Evolutionary conservation across 2,113 vertebrate genomes (phyloP).

Genomic region (Diphyllodes magnificus): DNA sequence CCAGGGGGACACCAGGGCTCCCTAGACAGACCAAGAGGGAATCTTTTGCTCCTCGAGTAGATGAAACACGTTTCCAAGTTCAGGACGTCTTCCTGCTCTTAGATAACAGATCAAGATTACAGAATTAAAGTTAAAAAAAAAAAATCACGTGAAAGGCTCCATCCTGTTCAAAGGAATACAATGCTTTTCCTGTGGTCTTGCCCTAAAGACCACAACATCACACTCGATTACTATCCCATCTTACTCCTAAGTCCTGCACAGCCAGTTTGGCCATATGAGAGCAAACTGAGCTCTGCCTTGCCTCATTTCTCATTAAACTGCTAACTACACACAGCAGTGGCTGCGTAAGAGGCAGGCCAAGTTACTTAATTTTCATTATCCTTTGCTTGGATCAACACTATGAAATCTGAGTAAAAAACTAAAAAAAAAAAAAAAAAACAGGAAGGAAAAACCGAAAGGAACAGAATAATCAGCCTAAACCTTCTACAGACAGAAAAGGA

Average conservation of each 20-base stretch:
- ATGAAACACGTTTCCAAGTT: neutral
- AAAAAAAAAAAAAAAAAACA: neutral
- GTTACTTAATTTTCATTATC: neutral
- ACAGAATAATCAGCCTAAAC: neutral
- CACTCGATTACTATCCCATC: neutral
- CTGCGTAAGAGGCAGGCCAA: neutral
- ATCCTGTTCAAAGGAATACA: slow-evolving; percentile 30
- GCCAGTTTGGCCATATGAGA: neutral
- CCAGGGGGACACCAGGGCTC: neutral
- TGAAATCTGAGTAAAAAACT: neutral
- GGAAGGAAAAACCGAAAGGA: neutral
- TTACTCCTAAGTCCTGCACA: neutral
- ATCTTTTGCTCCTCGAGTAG: fast-evolving
- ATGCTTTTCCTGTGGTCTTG: slow-evolving; percentile 17
- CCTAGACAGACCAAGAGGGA: neutral
- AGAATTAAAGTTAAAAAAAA: neutral
- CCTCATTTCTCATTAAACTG: neutral
- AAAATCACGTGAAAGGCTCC: neutral
- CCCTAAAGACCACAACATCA: neutral
- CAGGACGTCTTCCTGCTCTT: neutral
- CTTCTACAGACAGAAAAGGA: neutral
- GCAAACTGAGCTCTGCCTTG: neutral
- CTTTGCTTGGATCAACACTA: neutral
- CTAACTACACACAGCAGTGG: neutral
- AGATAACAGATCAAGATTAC: neutral